Percentiles rank a stretch among this genome's conserved stretches.
phyloP scores from a whole-genome alignment of 92 coral and sea anemone species.

The Porites lobata region DNA sequence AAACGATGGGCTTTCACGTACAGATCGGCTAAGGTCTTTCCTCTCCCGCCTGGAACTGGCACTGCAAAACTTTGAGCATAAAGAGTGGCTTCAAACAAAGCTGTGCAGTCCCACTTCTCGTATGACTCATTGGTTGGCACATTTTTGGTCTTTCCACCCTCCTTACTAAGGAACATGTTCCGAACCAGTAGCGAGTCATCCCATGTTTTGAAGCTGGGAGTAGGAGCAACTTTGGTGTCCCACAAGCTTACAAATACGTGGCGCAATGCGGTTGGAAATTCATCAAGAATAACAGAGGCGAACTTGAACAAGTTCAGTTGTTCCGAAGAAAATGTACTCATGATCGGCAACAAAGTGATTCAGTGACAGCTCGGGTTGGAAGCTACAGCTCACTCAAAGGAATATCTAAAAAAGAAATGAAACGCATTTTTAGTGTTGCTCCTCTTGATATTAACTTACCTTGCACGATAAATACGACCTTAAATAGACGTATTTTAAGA shows the following conservation, averaged over 20 bases:
- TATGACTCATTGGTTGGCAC: constrained; percentile 2
- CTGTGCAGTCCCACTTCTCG: constrained; percentile 60
- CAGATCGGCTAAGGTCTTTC: not conserved
- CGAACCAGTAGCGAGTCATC: not conserved
- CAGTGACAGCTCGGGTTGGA: not conserved
- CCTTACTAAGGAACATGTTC: not conserved
- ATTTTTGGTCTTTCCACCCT: not conserved
- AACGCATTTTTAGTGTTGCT: no score
- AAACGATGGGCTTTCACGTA: not conserved
- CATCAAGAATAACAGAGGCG: not conserved
- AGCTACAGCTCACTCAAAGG: not conserved
- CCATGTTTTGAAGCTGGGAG: not conserved
- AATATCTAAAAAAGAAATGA: no score
- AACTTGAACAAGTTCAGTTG: not conserved
- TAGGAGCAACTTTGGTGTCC: not conserved
- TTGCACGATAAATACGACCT: no score
- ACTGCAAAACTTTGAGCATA: constrained; percentile 33
- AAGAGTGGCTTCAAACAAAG: constrained; percentile 46
- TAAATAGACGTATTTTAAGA: not conserved
- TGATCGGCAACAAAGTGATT: not conserved
- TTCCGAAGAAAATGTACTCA: not conserved
- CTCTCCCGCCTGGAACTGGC: not conserved
- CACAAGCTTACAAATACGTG: not conserved
- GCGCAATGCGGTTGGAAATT: not conserved
- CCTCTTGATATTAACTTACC: no score